Base-by-base conservation (phyloP, 2,797 vertebrate genomes). In the Spheniscus humboldti region DNA sequence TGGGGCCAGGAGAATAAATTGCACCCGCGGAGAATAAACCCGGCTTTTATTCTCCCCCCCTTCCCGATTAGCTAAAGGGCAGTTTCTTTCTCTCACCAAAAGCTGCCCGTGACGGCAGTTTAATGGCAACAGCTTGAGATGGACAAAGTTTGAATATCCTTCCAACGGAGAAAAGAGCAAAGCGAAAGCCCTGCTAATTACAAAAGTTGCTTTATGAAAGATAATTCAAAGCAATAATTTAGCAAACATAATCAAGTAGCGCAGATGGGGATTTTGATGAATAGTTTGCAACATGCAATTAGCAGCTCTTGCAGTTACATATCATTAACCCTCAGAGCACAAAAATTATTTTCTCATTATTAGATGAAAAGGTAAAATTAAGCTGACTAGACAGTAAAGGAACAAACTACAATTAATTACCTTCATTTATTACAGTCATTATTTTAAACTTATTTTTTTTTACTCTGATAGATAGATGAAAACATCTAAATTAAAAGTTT, bases 251-350 rank as follows among this genome's bases (percentile, higher is more conserved):
- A 99, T 99, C 98, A 99, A 98, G 98, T 98, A 97, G 98, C 98
- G 98, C 99, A 99, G 99, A 99, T 99, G 99, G 99, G 99, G 98
- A 99, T 98, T 99, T 99, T 99, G 99, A 99, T 99, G 99, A 99
- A 99, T 99, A 99, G 99, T 99, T 99, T 98, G 99, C 99, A 99
- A 99, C 99, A 98, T 99, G 99, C 99, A 99, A 99, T 99, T 99
- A 99, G 99, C 99, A 98, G 98, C 98, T 99, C 99, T 98, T 98
- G 98, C 98, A 98, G 99, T 99, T 99, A 99, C 99, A 99, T 99
- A 98, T 99, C 99, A 99, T 99, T 99, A 99, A 99, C 99, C 99
- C 99, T 99, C 99, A 98, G 97, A 98, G 99, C 99, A 99, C 98
- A 98, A 99, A 99, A 99, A 99, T 99, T 99, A 99, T 99, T 99